Evolutionary conservation across 2,113 vertebrate species (phyloP).

Genomic region (Cyprinodon variegatus): DNA sequence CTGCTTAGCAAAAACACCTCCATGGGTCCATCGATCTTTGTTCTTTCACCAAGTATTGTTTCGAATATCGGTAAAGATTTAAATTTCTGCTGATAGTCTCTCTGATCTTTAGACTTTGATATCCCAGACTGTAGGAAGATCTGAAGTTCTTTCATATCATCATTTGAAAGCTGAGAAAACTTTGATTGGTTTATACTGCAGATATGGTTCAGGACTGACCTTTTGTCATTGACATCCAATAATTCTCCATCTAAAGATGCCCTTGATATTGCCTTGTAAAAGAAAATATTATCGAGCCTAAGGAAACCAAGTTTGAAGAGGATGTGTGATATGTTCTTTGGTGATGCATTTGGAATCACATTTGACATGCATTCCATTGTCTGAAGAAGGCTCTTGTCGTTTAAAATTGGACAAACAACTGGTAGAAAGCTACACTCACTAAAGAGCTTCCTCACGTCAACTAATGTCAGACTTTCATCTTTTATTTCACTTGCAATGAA

Average conservation of each 20-base stretch:
- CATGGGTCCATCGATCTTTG: constrained; percentile 61
- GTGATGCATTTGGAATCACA: too few species aligned
- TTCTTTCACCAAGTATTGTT: constrained; percentile 59
- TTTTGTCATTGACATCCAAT: constrained; percentile 59
- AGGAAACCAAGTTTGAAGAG: constrained; percentile 80
- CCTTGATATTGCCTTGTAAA: fast-evolving
- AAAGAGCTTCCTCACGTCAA: constrained; percentile 54
- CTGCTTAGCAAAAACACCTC: constrained; percentile 66
- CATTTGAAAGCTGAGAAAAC: constrained; percentile 60
- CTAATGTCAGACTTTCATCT: background rate
- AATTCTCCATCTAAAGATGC: fast-evolving
- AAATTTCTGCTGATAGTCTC: constrained; percentile 56
- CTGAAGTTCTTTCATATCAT: constrained; percentile 63
- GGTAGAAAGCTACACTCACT: constrained; percentile 75
- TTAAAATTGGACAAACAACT: constrained; percentile 58
- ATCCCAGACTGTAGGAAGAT: constrained; percentile 42
- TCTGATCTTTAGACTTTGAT: constrained; percentile 10
- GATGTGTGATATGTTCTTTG: constrained; percentile 35
- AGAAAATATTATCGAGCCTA: too few species aligned
- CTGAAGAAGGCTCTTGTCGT: constrained; percentile 43
- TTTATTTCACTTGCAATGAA: constrained; percentile 67
- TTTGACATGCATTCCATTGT: too few species aligned
- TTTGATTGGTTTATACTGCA: constrained; percentile 30
- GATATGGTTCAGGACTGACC: constrained; percentile 71
- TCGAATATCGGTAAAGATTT: constrained; percentile 81